Percentiles rank a stretch among this genome's conserved stretches.
These are phyloP conservation scores for Tragelaphus eurycerus DNA, from an alignment of 2,797 vertebrate species.

Conservation along the genomic window DNA sequence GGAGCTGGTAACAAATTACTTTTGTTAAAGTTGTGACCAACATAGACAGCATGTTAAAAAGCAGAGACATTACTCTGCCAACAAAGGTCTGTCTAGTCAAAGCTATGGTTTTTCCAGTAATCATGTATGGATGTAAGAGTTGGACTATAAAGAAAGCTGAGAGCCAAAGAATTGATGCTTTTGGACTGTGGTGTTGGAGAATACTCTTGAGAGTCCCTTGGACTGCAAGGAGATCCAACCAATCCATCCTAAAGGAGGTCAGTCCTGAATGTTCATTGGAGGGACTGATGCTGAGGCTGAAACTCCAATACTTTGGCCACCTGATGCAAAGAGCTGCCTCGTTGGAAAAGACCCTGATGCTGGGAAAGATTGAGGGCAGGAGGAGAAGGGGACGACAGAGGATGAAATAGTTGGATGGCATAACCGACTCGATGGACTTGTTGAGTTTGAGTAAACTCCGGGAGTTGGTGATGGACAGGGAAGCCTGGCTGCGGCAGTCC, in stretches of 20 bases:
- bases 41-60: not conserved
- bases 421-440: accelerated
- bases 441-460: not conserved
- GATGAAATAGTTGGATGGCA: not conserved
- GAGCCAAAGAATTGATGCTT: not conserved
- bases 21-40: not conserved
- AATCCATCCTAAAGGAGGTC: not conserved
- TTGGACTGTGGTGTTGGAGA: not conserved
- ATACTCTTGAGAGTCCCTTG: not conserved
- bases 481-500: not conserved
- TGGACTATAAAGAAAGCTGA: not conserved
- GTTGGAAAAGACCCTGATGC: not conserved
- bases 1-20: not conserved
- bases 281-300: not conserved
- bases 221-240: not conserved
- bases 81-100: not conserved
- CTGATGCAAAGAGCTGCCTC: too few species aligned
- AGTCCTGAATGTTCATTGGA: not conserved
- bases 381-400: not conserved
- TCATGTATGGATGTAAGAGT: not conserved
- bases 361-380: not conserved
- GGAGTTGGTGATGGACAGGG: not conserved
- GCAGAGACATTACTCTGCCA: not conserved
- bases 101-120: not conserved
- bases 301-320: not conserved